Evolutionary conservation across 2,113 vertebrate genomes (phyloP).

Genomic region (Rhombomys opimus): DNA sequence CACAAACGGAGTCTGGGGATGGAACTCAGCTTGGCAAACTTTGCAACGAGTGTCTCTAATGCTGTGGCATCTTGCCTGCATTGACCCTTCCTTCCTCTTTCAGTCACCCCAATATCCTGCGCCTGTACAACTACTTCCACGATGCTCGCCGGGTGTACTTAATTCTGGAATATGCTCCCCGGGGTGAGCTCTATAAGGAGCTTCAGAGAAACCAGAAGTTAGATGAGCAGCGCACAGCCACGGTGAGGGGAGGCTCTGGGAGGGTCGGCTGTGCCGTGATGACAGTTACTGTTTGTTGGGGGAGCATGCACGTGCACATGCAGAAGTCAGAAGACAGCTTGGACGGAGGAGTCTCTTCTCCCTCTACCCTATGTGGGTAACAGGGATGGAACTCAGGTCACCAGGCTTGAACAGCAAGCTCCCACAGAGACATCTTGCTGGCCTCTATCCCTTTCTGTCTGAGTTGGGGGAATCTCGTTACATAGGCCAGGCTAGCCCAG

Average conservation of each 20-base stretch:
- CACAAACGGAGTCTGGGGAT: background rate
- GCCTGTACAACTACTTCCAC: constrained; percentile 94
- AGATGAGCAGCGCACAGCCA: constrained; percentile 90
- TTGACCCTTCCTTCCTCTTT: background rate
- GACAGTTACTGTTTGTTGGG: no score
- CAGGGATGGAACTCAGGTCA: background rate
- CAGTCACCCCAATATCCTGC: constrained; percentile 94
- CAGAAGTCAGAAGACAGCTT: no score
- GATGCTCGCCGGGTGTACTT: constrained; percentile 90
- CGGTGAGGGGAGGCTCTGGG: constrained; percentile 83
- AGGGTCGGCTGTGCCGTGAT: background rate
- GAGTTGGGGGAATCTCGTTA: background rate
- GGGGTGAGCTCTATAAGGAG: constrained; percentile 93
- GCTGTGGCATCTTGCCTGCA: background rate
- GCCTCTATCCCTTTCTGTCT: no score
- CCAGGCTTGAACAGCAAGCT: background rate
- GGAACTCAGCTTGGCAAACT: background rate
- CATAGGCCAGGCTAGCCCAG: background rate
- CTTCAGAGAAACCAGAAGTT: constrained; percentile 89
- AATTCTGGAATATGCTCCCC: constrained; percentile 92
- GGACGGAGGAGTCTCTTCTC: background rate
- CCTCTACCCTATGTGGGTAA: no score
- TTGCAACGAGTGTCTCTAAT: background rate
- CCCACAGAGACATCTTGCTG: background rate
- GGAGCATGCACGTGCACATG: no score